Evolutionary conservation across 2,113 vertebrate genomes (phyloP).

Genomic region (Machaerirhynchus nigripectus): DNA sequence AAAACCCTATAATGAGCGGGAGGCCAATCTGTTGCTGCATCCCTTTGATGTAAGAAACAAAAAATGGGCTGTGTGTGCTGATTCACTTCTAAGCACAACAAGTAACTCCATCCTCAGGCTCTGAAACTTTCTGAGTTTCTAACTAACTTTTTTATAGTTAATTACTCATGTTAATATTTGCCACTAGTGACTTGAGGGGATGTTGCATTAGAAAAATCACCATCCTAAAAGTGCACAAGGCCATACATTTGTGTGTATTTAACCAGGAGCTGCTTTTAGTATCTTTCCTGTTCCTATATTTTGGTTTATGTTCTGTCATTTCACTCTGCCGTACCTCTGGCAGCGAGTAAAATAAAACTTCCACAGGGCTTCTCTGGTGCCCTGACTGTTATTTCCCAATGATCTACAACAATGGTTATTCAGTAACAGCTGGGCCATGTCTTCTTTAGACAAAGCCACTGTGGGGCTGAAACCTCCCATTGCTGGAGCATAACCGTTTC

Average conservation of each 20-base stretch:
- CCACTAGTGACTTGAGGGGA: background rate
- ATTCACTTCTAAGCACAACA: background rate
- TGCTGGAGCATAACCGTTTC: constrained; percentile 83
- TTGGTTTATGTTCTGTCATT: background rate
- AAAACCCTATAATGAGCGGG: background rate
- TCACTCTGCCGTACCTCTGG: background rate
- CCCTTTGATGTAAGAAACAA: background rate
- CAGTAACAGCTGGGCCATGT: constrained; percentile 81
- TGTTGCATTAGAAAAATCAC: background rate
- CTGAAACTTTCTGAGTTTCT: background rate
- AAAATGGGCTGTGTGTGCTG: background rate
- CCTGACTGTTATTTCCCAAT: constrained; percentile 72
- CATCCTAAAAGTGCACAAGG: background rate
- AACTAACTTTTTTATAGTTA: background rate
- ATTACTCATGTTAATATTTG: background rate
- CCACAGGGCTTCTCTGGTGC: constrained; percentile 45
- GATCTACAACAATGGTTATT: constrained; percentile 78
- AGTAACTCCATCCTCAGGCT: background rate
- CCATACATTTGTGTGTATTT: background rate
- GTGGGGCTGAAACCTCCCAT: constrained; percentile 69
- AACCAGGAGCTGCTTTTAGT: background rate
- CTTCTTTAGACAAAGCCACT: constrained; percentile 75
- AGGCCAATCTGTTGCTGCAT: background rate
- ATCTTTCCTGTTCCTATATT: background rate
- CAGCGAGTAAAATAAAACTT: constrained; percentile 20